phyloP scores from a whole-genome alignment of 2,113 vertebrate species.

The Festucalex cinctus region DNA sequence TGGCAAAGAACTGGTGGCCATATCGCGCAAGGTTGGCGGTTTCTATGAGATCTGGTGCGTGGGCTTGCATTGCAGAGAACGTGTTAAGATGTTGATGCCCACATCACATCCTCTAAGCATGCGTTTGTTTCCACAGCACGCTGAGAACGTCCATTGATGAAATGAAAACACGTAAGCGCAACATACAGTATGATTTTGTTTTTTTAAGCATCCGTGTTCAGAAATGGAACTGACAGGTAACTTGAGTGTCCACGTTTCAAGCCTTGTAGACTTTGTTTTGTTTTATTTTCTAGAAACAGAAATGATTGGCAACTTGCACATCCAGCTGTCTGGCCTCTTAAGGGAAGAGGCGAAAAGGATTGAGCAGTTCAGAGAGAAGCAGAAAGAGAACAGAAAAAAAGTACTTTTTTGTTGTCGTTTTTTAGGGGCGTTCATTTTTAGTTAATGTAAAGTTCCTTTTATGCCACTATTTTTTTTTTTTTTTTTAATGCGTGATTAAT shows the following conservation, averaged over 20 bases:
- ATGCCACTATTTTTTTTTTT: too few relatives aligned
- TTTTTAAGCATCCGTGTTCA: not conserved
- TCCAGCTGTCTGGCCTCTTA: conserved; percentile 81
- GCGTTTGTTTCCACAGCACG: conserved; percentile 71
- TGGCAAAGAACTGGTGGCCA: conserved; percentile 87
- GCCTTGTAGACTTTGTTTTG: not conserved
- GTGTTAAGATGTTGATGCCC: not conserved
- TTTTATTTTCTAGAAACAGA: conserved; percentile 79
- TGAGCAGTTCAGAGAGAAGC: conserved; percentile 88
- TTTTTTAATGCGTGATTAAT: too few relatives aligned
- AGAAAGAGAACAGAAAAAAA: conserved; percentile 94
- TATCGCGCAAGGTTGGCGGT: conserved; percentile 86
- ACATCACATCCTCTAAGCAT: not conserved
- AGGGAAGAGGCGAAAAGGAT: conserved; percentile 87
- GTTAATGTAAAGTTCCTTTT: too few relatives aligned
- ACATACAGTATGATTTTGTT: not conserved
- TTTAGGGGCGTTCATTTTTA: too few relatives aligned
- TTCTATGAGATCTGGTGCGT: conserved; percentile 84
- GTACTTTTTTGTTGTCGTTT: conserved; percentile 46
- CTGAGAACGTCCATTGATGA: conserved; percentile 84
- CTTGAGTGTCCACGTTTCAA: not conserved
- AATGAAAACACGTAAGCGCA: conserved; percentile 86
- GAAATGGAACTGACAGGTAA: too few relatives aligned
- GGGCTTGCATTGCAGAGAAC: not conserved
- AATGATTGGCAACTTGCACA: conserved; percentile 84